Evolutionary conservation across 2,888 invertebrate species (phyloP).

Genomic region (Nephrotoma flavescens): DNA sequence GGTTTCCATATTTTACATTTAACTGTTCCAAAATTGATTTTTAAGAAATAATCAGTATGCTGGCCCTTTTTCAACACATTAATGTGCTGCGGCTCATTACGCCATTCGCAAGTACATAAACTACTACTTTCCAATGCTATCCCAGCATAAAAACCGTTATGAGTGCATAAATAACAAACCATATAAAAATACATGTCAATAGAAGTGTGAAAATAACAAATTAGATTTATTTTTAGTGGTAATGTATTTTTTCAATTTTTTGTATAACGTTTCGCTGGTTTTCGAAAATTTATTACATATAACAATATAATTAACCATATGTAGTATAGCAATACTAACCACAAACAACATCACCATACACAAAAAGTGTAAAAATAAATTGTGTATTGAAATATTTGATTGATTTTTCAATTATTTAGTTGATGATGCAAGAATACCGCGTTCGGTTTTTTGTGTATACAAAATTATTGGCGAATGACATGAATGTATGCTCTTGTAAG

Average conservation of each 20-base stretch:
- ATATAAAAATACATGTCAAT: not conserved
- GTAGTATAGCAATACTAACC: too few relatives aligned
- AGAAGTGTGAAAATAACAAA: not conserved
- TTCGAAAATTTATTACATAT: not conserved
- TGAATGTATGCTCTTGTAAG: too few relatives aligned
- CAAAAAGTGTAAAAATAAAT: not conserved
- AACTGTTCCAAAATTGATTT: too few relatives aligned
- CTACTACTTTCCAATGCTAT: not conserved
- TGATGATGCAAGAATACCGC: not conserved
- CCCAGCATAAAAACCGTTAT: not conserved
- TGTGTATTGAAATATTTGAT: not conserved
- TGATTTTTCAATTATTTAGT: not conserved
- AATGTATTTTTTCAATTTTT: not conserved
- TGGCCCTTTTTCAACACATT: too few relatives aligned
- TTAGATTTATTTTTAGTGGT: not conserved
- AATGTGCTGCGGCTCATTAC: too few relatives aligned
- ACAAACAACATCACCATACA: not conserved
- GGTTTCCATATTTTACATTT: too few relatives aligned
- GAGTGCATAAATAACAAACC: not conserved
- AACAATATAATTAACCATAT: not conserved
- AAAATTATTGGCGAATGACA: too few relatives aligned
- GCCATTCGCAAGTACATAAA: not conserved
- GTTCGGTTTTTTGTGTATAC: too few relatives aligned
- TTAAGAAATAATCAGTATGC: too few relatives aligned
- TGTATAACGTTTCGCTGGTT: not conserved